Evolutionary conservation across 2,797 vertebrate species (phyloP), one percentile per base, ranked within the genome.

Genomic region (Sternotherus odoratus): DNA sequence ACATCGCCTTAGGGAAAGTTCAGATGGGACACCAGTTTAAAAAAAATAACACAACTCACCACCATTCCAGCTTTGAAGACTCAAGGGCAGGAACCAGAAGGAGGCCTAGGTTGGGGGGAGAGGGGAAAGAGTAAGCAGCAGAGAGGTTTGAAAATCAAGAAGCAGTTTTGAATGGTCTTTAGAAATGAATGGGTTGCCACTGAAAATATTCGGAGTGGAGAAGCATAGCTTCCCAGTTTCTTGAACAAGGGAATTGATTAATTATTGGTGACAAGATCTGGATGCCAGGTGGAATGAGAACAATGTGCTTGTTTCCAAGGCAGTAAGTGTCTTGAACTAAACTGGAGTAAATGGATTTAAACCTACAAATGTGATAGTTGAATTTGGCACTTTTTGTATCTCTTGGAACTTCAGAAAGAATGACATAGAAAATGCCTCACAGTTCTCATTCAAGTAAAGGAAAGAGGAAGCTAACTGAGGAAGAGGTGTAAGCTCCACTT

Each of bases 121-220:
- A n/a, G n/a, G 16, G 33, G n/a, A 43, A 39, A 39, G 39, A 43
- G 69, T 72, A 39, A 72, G 39, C 12, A 72, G 23, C 39, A 72
- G 36, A 56, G 7, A 74, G 1, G 43, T 79, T 79, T 83, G 86
- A 60, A 87, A 72, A 85, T 79, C 3, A 6, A 77, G 9, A 28
- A 11, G 8, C 30, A 50, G 12, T 89, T 93, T 85, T 88, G 16
- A 56, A 5, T 84, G 56, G 82, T 53, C 26, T 89, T 87, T 86
- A 77, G 33, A 88, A 91, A 74, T 81, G 0, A 85, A 33, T 4
- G 5, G 48, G 12, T 7, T 87, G 33, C 43, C 0, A 0, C 51
- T 82, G n/a, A 46, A 78, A 23, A 56, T 1, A 23, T 11, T 39
- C 53, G 13, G 6, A 21, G 26, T 74, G 43, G 90, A 60, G 56